A percentile compares a stretch with the other conserved stretches of the same genome.
Conservation (phyloP, 2,888 invertebrate genomes). For the Priocnemis perturbator region DNA sequence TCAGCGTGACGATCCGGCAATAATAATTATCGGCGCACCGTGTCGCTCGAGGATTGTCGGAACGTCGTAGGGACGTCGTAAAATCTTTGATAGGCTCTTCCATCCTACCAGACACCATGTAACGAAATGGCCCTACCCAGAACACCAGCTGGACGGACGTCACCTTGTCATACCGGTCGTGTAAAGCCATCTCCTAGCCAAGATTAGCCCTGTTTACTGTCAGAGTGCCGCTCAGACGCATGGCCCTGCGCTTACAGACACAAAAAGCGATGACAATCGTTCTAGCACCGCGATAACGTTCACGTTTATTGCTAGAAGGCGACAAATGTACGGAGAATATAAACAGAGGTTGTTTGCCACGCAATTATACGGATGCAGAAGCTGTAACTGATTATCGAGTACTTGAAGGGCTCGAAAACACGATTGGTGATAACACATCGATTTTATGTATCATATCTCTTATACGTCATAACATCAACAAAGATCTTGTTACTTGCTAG, state of each 20-base stretch:
- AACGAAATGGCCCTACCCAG: conserved; percentile 36
- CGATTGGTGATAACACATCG: no score
- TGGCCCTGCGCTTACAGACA: conserved; percentile 7
- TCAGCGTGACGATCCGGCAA: conserved; percentile 7
- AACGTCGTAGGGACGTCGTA: conserved; percentile 28
- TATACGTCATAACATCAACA: no score
- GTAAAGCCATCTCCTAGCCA: conserved; percentile 37
- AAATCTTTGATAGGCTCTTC: conserved; percentile 46
- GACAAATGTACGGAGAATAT: no score
- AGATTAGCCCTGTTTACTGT: conserved; percentile 51
- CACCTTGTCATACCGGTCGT: conserved; percentile 13
- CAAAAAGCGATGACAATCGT: no score
- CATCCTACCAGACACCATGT: conserved; percentile 13
- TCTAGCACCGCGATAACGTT: no score
- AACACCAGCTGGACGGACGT: conserved; percentile 31
- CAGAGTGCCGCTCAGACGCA: conserved; percentile 7
- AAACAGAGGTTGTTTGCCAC: no score
- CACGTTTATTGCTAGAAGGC: no score
- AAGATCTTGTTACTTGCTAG: no score
- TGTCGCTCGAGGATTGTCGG: conserved; percentile 19
- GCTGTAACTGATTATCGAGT: no score
- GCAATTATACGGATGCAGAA: no score
- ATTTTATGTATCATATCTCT: no score
- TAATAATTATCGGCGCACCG: conserved; percentile 32
- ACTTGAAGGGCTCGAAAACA: no score